These are phyloP conservation scores for Monochamus saltuarius DNA, from an alignment of 1,140 invertebrate species.

Conservation along the genomic window DNA sequence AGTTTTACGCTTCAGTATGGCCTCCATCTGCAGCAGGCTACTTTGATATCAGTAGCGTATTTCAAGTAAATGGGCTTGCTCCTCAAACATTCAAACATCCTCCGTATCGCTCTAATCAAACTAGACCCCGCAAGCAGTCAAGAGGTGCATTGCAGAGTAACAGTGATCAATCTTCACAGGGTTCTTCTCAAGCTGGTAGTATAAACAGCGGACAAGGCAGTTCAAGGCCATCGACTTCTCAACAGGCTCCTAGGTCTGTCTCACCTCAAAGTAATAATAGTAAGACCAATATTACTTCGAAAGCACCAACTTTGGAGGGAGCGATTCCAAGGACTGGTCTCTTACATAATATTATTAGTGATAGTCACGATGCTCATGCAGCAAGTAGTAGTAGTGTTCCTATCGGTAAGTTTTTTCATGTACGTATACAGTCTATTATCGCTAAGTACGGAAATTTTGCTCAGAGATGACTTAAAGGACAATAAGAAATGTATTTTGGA, in stretches of 20 bases:
- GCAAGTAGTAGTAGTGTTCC: conserved; percentile 7
- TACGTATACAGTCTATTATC: too few relatives aligned
- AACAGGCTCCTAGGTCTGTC: conserved; percentile 13
- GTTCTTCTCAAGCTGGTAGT: conserved; percentile 15
- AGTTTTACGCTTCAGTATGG: conserved; percentile 63
- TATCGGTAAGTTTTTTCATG: conserved; percentile 16
- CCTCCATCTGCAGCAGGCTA: conserved; percentile 59
- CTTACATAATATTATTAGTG: conserved; percentile 12
- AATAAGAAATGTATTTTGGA: too few relatives aligned
- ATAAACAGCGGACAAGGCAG: conserved; percentile 7
- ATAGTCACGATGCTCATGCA: conserved; percentile 16
- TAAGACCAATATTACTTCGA: conserved; percentile 4
- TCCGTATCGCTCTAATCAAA: conserved; percentile 46
- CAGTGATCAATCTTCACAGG: conserved; percentile 19
- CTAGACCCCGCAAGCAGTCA: conserved; percentile 26
- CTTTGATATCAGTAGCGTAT: conserved; percentile 71
- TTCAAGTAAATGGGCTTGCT: conserved; percentile 73
- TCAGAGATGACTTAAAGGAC: too few relatives aligned
- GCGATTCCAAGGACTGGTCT: conserved; percentile 14
- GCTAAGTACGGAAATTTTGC: too few relatives aligned
- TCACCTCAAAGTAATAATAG: conserved; percentile 13
- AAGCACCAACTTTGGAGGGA: conserved; percentile 9
- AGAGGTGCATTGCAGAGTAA: conserved; percentile 1
- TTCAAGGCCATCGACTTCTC: conserved; percentile 14
- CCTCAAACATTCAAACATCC: conserved; percentile 65